Evolutionary conservation across 2,797 vertebrate genomes (phyloP).

Genomic region (Phrynocephalus guinanensis): DNA sequence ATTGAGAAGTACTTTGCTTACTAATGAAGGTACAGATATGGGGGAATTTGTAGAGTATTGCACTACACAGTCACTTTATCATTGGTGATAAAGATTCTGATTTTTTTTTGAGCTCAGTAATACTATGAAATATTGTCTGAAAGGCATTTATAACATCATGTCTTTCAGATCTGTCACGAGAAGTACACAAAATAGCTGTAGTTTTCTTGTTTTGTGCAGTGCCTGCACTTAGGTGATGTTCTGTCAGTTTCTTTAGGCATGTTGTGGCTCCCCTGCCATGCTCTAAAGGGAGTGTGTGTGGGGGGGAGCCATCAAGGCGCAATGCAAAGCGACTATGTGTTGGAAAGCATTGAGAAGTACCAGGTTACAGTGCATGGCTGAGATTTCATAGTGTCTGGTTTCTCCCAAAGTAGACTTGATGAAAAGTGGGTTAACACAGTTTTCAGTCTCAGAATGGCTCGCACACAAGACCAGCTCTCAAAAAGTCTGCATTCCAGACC

Average conservation of each 20-base stretch:
- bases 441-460: slow-evolving; percentile 5
- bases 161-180: slow-evolving; percentile 57
- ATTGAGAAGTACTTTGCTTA: not conserved
- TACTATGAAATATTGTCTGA: slow-evolving; percentile 56
- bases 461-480: not conserved
- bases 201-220: slow-evolving; percentile 49
- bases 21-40: slow-evolving; percentile 29
- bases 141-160: slow-evolving; percentile 53
- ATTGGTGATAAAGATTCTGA: slow-evolving; percentile 52
- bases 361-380: slow-evolving; percentile 55
- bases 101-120: slow-evolving; percentile 46
- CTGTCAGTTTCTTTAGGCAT: slow-evolving; percentile 66
- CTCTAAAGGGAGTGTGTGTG: slow-evolving; percentile 44
- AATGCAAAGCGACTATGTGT: slow-evolving; percentile 49
- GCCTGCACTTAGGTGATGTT: slow-evolving; percentile 64
- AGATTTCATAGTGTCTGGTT: slow-evolving; percentile 55
- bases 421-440: slow-evolving; percentile 48
- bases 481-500: not conserved
- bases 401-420: slow-evolving; percentile 49
- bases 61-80: slow-evolving; percentile 40
- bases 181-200: slow-evolving; percentile 59
- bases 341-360: slow-evolving; percentile 58
- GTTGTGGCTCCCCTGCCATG: slow-evolving; percentile 64
- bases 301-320: slow-evolving; percentile 55
- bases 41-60: not conserved